These are phyloP conservation scores for Pelusios castaneus DNA, from an alignment of 2,113 vertebrate species.

Conservation along the genomic window DNA sequence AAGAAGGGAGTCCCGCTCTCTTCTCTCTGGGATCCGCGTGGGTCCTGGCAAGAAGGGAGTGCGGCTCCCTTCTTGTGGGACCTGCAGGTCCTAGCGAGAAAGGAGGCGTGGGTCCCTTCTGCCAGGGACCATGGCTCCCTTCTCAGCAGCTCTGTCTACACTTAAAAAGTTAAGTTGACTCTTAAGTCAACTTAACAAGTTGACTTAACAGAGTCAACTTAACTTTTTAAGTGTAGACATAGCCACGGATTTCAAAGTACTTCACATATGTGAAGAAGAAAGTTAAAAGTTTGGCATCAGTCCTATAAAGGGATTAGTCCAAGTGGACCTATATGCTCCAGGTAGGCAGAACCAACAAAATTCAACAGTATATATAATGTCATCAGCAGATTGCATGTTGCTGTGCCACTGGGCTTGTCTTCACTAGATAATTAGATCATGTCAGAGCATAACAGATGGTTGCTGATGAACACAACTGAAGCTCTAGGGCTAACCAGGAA, in stretches of 20 bases:
- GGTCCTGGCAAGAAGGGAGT: no score
- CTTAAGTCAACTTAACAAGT: no score
- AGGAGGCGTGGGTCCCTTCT: no score
- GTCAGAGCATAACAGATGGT: background rate
- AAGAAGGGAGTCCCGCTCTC: no score
- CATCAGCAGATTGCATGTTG: background rate
- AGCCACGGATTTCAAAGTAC: rapidly evolving
- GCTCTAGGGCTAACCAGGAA: background rate
- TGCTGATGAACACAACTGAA: background rate
- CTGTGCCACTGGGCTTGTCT: background rate
- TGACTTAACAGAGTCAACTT: no score
- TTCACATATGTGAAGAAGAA: background rate
- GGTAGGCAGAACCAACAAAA: background rate
- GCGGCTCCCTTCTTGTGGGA: no score
- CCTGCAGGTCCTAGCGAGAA: no score
- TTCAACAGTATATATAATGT: background rate
- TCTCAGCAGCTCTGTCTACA: no score
- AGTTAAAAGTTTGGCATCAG: background rate
- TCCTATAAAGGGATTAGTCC: background rate
- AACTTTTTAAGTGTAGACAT: no score
- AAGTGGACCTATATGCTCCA: background rate
- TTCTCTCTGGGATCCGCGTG: no score
- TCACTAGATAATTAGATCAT: background rate
- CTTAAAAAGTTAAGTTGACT: no score
- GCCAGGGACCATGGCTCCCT: no score